These are phyloP conservation scores for Chydorus sphaericus DNA, from an alignment of 2,888 invertebrate genomes.

Conservation along the genomic window DNA sequence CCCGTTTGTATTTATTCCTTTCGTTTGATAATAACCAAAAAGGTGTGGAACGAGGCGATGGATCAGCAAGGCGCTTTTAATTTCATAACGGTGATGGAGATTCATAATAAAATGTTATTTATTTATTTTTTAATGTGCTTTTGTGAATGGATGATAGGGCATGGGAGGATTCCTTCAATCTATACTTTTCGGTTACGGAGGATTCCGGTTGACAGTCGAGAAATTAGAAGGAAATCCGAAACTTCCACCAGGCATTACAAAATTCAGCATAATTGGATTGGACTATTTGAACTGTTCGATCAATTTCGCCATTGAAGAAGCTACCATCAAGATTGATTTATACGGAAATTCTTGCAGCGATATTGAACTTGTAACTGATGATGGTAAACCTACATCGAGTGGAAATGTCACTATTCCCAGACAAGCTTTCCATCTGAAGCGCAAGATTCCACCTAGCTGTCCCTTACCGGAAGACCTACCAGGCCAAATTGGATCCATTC, in stretches of 20 bases:
- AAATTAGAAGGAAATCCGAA: constrained; percentile 19
- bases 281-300: constrained; percentile 10
- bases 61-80: constrained; percentile 29
- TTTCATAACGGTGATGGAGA: constrained; percentile 33
- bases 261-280: constrained; percentile 22
- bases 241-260: constrained; percentile 23
- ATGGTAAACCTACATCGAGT: neutral
- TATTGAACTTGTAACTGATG: neutral
- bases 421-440: constrained; percentile 1
- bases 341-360: neutral
- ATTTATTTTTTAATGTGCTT: no score
- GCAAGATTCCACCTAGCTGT: neutral
- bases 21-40: no score
- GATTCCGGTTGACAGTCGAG: constrained; percentile 24
- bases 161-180: constrained; percentile 33
- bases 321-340: neutral
- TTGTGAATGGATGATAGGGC: no score
- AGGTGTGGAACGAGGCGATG: constrained; percentile 32
- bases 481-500: neutral
- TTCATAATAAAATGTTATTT: no score
- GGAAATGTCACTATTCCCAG: neutral
- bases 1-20: no score
- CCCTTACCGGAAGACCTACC: constrained; percentile 10
- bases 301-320: neutral
- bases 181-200: constrained; percentile 31